Conservation (phyloP, 1,140 invertebrate species). For the Macrosteles quadrilineatus region DNA sequence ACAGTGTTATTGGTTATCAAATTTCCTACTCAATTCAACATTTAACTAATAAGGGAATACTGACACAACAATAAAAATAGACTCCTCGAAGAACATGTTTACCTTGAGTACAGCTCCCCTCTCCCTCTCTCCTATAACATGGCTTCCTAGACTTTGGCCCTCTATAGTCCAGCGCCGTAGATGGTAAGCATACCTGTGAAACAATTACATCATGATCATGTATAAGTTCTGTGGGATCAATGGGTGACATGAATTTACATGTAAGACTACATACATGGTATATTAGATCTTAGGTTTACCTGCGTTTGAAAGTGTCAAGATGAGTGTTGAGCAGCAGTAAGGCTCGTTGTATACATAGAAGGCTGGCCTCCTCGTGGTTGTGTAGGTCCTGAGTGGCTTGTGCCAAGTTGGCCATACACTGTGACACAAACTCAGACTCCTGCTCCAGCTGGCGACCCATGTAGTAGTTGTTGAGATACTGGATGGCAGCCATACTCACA, state of each 20-base stretch:
- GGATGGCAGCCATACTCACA: slow-evolving; percentile 91
- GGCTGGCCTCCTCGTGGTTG: slow-evolving; percentile 70
- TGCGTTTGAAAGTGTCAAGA: slow-evolving; percentile 85
- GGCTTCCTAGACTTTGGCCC: slow-evolving; percentile 70
- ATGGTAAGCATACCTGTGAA: slow-evolving; percentile 80
- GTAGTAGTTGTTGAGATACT: slow-evolving; percentile 92
- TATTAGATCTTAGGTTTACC: too few species aligned
- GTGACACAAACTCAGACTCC: slow-evolving; percentile 88
- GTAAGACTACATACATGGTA: too few species aligned
- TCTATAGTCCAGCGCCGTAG: slow-evolving; percentile 81
- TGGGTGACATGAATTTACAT: too few species aligned
- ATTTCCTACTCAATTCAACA: too few species aligned
- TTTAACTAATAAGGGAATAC: too few species aligned
- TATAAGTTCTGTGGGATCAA: neutral
- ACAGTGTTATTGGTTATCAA: too few species aligned
- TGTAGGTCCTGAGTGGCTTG: slow-evolving; percentile 74
- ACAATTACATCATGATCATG: slow-evolving; percentile 30
- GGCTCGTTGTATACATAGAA: slow-evolving; percentile 88
- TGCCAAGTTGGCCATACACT: slow-evolving; percentile 87
- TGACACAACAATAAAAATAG: too few species aligned
- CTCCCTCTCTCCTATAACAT: slow-evolving; percentile 59
- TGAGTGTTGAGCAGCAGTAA: slow-evolving; percentile 86
- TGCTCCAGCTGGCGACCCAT: slow-evolving; percentile 87
- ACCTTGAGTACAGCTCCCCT: slow-evolving; percentile 59
- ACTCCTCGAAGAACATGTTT: too few species aligned